Percentiles rank a stretch among this genome's conserved stretches.
Evolutionary conservation across 2,888 invertebrate genomes (phyloP).

Genomic region (Amiota communis): DNA sequence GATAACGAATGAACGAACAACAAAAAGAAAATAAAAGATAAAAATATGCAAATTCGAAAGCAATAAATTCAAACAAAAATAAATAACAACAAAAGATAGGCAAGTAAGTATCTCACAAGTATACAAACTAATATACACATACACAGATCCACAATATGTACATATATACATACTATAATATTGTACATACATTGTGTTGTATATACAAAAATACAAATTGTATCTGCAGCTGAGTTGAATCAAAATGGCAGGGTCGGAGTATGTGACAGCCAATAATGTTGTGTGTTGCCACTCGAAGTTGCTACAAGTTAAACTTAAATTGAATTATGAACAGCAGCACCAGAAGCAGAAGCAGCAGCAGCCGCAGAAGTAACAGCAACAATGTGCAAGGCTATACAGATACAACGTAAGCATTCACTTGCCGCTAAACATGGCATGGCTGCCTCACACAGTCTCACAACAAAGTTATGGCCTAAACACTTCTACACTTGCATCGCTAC

Average conservation of each 20-base stretch:
- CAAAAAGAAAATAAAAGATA: not conserved
- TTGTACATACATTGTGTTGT: too few species aligned
- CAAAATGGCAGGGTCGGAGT: too few species aligned
- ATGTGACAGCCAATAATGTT: not conserved
- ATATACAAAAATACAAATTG: not conserved
- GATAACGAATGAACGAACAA: too few species aligned
- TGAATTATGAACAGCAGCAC: slow-evolving; percentile 23
- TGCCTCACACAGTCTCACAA: not conserved
- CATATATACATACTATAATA: not conserved
- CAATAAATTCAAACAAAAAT: slow-evolving; percentile 22
- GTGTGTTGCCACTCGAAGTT: slow-evolving; percentile 19
- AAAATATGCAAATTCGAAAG: slow-evolving; percentile 18
- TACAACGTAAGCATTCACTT: slow-evolving; percentile 10
- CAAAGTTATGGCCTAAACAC: not conserved
- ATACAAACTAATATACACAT: not conserved
- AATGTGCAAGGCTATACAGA: not conserved
- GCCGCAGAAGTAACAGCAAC: slow-evolving; percentile 2
- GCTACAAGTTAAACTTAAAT: slow-evolving; percentile 20
- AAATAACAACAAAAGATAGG: slow-evolving; percentile 1
- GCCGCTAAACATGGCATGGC: slow-evolving; percentile 20
- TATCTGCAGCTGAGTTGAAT: not conserved
- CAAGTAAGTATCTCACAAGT: not conserved
- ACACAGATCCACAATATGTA: not conserved
- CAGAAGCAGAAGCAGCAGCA: slow-evolving; percentile 7
- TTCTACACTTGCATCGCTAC: not conserved